A percentile compares a stretch with the other conserved stretches of the same genome.
These are phyloP conservation scores for Anneissia japonica DNA, from an alignment of 35 echinoderm and acorn worm species.

Conservation along the genomic window DNA sequence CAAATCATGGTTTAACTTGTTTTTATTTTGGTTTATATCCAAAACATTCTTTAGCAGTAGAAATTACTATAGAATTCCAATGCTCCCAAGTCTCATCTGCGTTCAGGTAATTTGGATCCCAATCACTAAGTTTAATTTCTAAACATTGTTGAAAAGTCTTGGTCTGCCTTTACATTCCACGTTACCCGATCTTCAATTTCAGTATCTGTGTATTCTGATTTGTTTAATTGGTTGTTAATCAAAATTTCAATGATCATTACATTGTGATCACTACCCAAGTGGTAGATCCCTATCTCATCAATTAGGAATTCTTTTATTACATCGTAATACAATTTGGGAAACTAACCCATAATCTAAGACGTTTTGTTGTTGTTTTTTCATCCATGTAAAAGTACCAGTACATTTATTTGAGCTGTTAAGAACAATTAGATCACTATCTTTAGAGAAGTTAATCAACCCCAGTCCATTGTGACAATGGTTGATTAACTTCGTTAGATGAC, in stretches of 20 bases:
- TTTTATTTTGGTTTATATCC: neutral
- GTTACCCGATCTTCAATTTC: neutral
- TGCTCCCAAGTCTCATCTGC: neutral
- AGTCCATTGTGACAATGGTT: no score
- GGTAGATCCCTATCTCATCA: neutral
- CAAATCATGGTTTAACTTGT: neutral
- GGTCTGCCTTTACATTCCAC: neutral
- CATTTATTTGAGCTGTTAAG: no score
- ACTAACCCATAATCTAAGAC: neutral
- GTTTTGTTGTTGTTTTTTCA: neutral
- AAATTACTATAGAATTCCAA: neutral
- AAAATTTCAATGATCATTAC: neutral
- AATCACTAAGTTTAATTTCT: neutral
- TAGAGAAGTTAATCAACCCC: no score
- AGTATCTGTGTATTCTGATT: neutral
- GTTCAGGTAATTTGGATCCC: neutral
- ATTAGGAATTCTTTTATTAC: neutral
- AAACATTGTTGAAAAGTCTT: neutral
- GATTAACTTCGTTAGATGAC: slow-evolving; percentile 27
- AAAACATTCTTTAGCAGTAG: neutral
- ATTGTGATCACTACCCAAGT: neutral
- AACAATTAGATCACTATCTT: no score
- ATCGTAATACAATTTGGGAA: neutral
- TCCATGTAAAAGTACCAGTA: neutral
- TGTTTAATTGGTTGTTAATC: neutral